These are phyloP conservation scores for Frieseomelitta varia DNA, from an alignment of 1,140 invertebrate species.

Conservation along the genomic window DNA sequence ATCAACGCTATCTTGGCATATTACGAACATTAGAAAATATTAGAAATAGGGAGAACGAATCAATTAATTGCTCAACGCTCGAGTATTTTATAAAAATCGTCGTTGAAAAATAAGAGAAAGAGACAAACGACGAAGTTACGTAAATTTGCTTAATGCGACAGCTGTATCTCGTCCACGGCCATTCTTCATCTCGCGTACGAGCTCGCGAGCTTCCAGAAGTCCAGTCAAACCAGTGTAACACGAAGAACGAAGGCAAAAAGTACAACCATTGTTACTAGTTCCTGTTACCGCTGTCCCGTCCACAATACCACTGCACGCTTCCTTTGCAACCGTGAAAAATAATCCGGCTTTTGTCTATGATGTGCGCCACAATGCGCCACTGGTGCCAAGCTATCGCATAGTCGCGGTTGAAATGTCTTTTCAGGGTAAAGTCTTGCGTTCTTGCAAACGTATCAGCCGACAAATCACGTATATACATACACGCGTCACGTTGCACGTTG, in stretches of 20 bases:
- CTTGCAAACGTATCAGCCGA: not conserved
- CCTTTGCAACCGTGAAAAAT: constrained; percentile 73
- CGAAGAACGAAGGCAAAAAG: constrained; percentile 64
- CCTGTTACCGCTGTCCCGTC: constrained; percentile 43
- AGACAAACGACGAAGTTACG: constrained; percentile 28
- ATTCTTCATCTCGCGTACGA: constrained; percentile 40
- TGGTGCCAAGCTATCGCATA: constrained; percentile 53
- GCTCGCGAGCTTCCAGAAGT: constrained; percentile 59
- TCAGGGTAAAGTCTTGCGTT: constrained; percentile 20
- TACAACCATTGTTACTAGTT: constrained; percentile 64
- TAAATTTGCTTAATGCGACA: constrained; percentile 48
- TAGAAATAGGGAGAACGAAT: not conserved
- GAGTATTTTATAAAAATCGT: not conserved
- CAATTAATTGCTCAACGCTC: not conserved
- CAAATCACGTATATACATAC: constrained; percentile 14
- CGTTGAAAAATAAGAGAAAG: not conserved
- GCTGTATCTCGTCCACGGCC: constrained; percentile 22
- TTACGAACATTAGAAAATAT: not conserved
- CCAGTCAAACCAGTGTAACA: constrained; percentile 71
- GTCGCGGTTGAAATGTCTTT: constrained; percentile 35
- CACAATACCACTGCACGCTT: constrained; percentile 63
- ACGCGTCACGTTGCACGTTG: not conserved
- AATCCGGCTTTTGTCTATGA: constrained; percentile 73
- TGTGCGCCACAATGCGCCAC: constrained; percentile 57
- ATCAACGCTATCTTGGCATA: not conserved